phyloP scores from a whole-genome alignment of 2,113 vertebrate species.

The Corythoichthys intestinalis region DNA sequence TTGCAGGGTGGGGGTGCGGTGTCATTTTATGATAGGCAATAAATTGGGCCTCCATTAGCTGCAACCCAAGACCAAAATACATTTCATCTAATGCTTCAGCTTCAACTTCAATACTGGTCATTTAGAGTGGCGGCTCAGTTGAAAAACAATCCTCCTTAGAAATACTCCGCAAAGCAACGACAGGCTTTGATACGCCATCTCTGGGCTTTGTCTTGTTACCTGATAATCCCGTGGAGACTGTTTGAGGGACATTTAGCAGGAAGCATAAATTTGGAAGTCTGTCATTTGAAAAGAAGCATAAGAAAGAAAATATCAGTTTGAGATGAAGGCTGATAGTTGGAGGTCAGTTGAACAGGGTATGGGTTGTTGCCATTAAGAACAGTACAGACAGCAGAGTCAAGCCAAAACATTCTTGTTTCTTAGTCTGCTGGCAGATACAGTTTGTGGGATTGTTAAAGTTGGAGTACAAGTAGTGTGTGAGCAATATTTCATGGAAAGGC shows the following conservation, averaged over 20 bases:
- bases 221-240: slow-evolving; percentile 64
- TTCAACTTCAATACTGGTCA: slow-evolving; percentile 52
- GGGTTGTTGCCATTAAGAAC: slow-evolving; percentile 25
- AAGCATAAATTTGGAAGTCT: slow-evolving; percentile 56
- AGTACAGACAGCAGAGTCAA: slow-evolving; percentile 15
- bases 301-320: slow-evolving; percentile 30
- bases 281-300: slow-evolving; percentile 61
- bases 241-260: slow-evolving; percentile 52
- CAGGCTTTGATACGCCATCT: slow-evolving; percentile 56
- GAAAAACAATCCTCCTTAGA: slow-evolving; percentile 62
- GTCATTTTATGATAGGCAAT: slow-evolving; percentile 65
- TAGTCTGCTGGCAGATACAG: slow-evolving; percentile 5
- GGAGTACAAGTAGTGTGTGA: slow-evolving; percentile 15
- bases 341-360: slow-evolving; percentile 30
- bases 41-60: slow-evolving; percentile 67
- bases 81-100: slow-evolving; percentile 47
- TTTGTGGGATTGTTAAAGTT: slow-evolving; percentile 12
- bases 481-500: background rate
- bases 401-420: slow-evolving; percentile 9
- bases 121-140: slow-evolving; percentile 43
- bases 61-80: slow-evolving; percentile 66
- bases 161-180: slow-evolving; percentile 36
- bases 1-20: slow-evolving; percentile 43
- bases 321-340: slow-evolving; percentile 31
- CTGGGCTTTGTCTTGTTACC: slow-evolving; percentile 53